Evolutionary conservation across 1,140 invertebrate species (phyloP).

Genomic region (Pseudomyrmex cubaensis): DNA sequence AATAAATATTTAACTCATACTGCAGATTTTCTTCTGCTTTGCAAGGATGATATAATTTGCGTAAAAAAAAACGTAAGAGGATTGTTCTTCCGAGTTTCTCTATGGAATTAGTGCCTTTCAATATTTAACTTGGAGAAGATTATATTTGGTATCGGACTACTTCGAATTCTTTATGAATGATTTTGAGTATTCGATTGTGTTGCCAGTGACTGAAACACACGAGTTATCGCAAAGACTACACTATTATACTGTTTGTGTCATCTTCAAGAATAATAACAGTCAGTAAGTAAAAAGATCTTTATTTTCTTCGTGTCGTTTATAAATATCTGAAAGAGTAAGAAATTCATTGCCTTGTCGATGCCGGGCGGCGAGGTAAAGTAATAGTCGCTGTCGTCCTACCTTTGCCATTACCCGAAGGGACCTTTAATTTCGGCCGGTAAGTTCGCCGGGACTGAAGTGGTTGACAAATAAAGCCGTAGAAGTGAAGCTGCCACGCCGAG

Average conservation of each 20-base stretch:
- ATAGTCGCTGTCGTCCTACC: slow-evolving; percentile 19
- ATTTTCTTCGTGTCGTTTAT: background rate
- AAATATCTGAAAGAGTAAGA: slow-evolving; percentile 13
- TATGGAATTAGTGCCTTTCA: too few species aligned
- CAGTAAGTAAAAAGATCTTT: background rate
- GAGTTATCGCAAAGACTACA: too few species aligned
- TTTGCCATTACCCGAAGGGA: slow-evolving; percentile 70
- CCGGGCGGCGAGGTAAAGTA: slow-evolving; percentile 49
- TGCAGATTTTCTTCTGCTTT: too few species aligned
- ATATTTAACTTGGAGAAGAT: too few species aligned
- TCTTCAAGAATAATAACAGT: background rate
- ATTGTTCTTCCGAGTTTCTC: too few species aligned
- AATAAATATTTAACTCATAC: too few species aligned
- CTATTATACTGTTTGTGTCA: background rate
- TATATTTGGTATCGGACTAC: too few species aligned
- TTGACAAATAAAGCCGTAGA: slow-evolving; percentile 78
- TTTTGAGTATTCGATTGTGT: too few species aligned
- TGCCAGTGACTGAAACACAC: too few species aligned
- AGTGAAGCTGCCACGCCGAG: slow-evolving; percentile 67
- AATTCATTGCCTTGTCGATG: slow-evolving; percentile 31
- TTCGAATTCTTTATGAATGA: too few species aligned
- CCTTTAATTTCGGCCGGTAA: slow-evolving; percentile 73
- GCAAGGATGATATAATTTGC: slow-evolving; percentile 3
- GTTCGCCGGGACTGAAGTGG: slow-evolving; percentile 65
- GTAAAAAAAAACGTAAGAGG: background rate